These are phyloP conservation scores for Calcarius lapponicus DNA, from an alignment of 2,797 vertebrate species.

Conservation along the genomic window DNA sequence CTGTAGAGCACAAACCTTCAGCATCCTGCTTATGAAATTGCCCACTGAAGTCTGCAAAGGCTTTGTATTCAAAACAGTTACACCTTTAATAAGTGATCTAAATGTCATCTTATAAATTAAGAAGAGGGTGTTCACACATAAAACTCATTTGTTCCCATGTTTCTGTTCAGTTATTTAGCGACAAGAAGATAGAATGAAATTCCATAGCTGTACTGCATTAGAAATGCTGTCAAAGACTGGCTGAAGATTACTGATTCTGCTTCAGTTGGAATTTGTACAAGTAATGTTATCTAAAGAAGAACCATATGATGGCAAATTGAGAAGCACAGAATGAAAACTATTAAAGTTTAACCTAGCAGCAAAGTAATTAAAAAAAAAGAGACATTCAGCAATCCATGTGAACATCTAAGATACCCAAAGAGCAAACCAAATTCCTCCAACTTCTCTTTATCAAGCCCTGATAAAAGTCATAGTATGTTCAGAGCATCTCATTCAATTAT, in stretches of 20 bases:
- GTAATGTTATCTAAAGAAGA: constrained; percentile 74
- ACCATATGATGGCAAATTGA: constrained; percentile 70
- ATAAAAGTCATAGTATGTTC: neutral
- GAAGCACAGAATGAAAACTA: constrained; percentile 49
- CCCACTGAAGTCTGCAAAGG: neutral
- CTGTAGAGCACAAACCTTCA: neutral
- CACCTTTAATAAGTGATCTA: neutral
- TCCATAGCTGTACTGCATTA: constrained; percentile 38
- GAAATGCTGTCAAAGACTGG: constrained; percentile 52
- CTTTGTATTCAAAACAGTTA: neutral
- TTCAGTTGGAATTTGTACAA: constrained; percentile 68
- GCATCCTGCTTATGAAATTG: neutral
- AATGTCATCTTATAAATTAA: neutral
- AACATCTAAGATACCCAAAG: neutral
- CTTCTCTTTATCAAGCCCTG: neutral
- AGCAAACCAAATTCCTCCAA: neutral
- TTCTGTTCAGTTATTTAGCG: neutral
- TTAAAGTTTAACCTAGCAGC: constrained; percentile 41
- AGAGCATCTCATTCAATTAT: neutral
- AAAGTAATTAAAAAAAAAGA: constrained; percentile 11
- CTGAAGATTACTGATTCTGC: constrained; percentile 31
- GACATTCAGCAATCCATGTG: neutral
- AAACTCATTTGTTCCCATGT: neutral
- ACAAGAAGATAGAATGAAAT: neutral
- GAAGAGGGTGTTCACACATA: neutral